Percentiles rank a stretch among this genome's conserved stretches.
Evolutionary conservation across 2,113 vertebrate genomes (phyloP).

Genomic region (Corydoras maculifer): DNA sequence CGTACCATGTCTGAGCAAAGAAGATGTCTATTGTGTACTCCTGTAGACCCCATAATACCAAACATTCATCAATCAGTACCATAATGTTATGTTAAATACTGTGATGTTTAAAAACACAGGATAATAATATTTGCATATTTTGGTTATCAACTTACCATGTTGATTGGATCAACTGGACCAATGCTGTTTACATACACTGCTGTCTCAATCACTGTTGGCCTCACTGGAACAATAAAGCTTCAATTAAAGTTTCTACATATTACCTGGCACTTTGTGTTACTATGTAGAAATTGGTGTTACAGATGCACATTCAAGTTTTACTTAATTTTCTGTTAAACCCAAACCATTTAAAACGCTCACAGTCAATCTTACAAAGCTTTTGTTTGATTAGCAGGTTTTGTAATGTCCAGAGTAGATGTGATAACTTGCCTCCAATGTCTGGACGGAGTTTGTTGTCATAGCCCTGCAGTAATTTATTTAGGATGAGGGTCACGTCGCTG

Average conservation of each 20-base stretch:
- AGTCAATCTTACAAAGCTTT: no score
- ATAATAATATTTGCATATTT: background rate
- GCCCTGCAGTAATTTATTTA: constrained; percentile 86
- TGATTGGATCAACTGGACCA: constrained; percentile 93
- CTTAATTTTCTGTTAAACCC: no score
- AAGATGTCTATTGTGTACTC: constrained; percentile 98
- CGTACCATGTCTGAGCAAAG: constrained; percentile 97
- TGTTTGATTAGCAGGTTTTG: no score
- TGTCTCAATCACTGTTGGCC: constrained; percentile 90
- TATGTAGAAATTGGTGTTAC: no score
- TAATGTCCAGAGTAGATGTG: background rate
- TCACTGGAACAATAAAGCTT: constrained; percentile 72
- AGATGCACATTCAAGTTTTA: no score
- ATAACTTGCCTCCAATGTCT: constrained; percentile 83
- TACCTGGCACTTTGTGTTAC: no score
- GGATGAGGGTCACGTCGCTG: constrained; percentile 88
- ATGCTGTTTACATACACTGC: constrained; percentile 96
- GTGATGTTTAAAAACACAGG: no score
- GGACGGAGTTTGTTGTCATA: constrained; percentile 95
- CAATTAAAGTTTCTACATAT: no score
- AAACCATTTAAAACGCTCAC: no score
- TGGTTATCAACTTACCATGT: constrained; percentile 80
- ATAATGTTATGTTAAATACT: no score
- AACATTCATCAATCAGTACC: no score
- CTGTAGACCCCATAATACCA: constrained; percentile 59